A percentile compares a stretch with the other conserved stretches of the same genome.
Evolutionary conservation across 1,140 invertebrate species (phyloP).

Genomic region (Trichogramma pretiosum): DNA sequence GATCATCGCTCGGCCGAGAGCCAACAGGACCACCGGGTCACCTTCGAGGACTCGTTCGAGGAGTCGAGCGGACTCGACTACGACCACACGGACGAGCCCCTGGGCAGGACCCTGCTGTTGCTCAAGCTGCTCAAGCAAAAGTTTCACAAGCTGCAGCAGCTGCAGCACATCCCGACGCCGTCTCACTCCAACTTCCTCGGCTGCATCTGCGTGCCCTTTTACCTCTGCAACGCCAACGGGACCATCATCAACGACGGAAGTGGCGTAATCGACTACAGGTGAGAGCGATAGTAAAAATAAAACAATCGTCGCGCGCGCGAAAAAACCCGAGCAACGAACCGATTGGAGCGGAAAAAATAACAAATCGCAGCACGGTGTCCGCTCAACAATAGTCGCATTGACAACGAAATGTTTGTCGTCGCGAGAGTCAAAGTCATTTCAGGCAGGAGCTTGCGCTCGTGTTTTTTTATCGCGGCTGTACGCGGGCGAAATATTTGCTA

Average conservation of each 20-base stretch:
- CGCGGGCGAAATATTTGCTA: too few species aligned
- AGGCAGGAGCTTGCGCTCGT: neutral
- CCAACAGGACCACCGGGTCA: neutral
- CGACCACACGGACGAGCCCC: neutral
- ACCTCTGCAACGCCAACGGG: conserved; percentile 45
- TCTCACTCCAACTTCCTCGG: too few species aligned
- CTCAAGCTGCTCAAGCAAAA: conserved; percentile 31
- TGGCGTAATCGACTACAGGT: conserved; percentile 47
- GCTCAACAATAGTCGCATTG: conserved; percentile 5
- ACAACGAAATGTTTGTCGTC: too few species aligned
- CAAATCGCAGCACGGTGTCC: neutral
- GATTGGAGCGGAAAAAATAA: neutral
- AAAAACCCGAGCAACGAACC: too few species aligned
- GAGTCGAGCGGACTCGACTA: neutral
- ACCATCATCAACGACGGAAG: conserved; percentile 45
- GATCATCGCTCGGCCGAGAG: neutral
- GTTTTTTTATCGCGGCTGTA: neutral
- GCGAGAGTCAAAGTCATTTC: too few species aligned
- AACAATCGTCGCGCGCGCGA: too few species aligned
- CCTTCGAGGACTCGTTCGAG: neutral
- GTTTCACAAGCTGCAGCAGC: conserved; percentile 21
- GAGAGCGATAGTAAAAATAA: conserved; percentile 30
- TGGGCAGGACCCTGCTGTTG: conserved; percentile 19
- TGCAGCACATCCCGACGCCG: conserved; percentile 10
- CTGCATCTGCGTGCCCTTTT: conserved; percentile 48